phyloP scores from a whole-genome alignment of 2,113 vertebrate species.

The Callithrix jacchus region DNA sequence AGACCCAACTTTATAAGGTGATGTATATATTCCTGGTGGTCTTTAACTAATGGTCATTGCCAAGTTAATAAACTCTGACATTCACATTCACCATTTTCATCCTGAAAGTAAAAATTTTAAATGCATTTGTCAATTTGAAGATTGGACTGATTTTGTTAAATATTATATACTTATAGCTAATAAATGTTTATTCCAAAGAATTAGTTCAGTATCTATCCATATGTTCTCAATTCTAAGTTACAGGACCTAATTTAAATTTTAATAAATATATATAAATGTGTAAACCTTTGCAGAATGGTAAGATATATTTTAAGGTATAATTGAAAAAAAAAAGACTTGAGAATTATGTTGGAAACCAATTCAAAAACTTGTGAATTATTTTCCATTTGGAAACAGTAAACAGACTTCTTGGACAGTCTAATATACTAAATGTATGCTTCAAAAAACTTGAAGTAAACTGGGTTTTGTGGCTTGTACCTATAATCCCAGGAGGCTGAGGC shows the following conservation, averaged over 20 bases:
- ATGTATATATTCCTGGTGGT: background rate
- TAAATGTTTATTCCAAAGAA: slow-evolving; percentile 29
- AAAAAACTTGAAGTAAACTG: background rate
- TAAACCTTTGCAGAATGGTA: background rate
- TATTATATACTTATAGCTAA: background rate
- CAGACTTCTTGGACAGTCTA: background rate
- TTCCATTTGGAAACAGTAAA: background rate
- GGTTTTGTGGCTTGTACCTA: background rate
- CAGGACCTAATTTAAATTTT: slow-evolving; percentile 28
- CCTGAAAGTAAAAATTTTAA: slow-evolving; percentile 29
- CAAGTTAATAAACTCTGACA: slow-evolving; percentile 17
- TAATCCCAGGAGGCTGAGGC: background rate
- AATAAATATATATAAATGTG: background rate
- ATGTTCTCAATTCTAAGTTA: slow-evolving; percentile 31
- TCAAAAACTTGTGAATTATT: slow-evolving; percentile 35
- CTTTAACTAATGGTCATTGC: background rate
- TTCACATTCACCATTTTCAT: background rate
- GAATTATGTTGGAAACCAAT: slow-evolving; percentile 12
- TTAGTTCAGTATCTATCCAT: background rate
- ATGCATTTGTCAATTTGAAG: background rate
- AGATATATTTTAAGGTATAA: background rate
- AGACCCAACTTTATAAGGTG: slow-evolving; percentile 9
- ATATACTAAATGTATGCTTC: background rate
- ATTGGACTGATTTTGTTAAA: background rate
- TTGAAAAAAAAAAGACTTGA: background rate